Base-by-base conservation (phyloP, 64 coral and sea anemone genomes). In the Porites australiensis region DNA sequence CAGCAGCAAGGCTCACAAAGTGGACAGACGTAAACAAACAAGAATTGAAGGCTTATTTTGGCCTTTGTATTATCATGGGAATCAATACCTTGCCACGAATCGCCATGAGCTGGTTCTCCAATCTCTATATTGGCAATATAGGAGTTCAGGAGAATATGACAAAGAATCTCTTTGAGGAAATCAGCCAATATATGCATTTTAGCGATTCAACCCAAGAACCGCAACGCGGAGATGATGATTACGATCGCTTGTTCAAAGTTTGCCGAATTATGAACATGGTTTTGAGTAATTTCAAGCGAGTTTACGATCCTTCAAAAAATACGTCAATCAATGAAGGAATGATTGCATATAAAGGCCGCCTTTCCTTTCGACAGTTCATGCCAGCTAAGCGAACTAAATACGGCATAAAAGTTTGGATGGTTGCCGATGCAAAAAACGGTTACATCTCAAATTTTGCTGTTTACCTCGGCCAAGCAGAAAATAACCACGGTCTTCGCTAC, bases 361-460 rank as follows among this genome's bases (percentile, higher is more conserved):
- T 64, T 12, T 64, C 18, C 4, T 82, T 94, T 73, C 6, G 77
- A 2, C 92, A 94, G 14, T 88, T 89, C 52, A 88, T 94, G 75
- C 77, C 86, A 6, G 86, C 92, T 0, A 94, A 94, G 23, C 92
- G 86, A 0, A 82, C 76, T 1, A 89, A 94, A 21, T 94, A 82
- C 20, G 77, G 86, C 11, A 94, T 94, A 1, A 94, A 94, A 23
- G 19, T 88, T 0, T 94, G 92, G 75, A 68, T 89, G 13, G 47
- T 13, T 5, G 86, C 92, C 23, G 92, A 74, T 12, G 22, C 72
- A 13, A 74, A 44, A 4, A 74, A 74, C 11, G 44, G 72, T 2
- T 74, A 47, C 48, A 13, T 45, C 12, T 74, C 48, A 44, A 74
- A 47, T 48, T 47, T 74, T 15, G 14, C 13, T 74, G 72, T 74